These are phyloP conservation scores for Chloroclysta siterata DNA, from an alignment of 2,888 invertebrate species.

Conservation along the genomic window DNA sequence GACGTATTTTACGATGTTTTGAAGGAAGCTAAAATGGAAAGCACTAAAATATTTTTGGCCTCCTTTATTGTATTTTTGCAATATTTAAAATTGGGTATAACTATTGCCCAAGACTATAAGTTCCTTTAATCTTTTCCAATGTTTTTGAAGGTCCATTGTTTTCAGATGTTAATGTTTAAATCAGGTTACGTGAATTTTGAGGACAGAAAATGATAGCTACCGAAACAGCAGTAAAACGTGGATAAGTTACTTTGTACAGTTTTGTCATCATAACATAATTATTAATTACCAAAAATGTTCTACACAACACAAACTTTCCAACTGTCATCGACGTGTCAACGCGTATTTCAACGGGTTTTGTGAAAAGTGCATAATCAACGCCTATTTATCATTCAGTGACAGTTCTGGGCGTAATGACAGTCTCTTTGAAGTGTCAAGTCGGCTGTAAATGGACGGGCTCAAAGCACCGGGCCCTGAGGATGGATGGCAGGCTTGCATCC, in stretches of 20 bases:
- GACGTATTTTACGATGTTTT: slow-evolving; percentile 38
- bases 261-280: too few species aligned
- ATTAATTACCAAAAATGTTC: background rate
- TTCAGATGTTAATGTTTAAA: too few species aligned
- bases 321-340: slow-evolving; percentile 43
- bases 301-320: slow-evolving; percentile 7
- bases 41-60: slow-evolving; percentile 39
- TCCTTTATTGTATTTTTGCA: background rate
- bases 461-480: slow-evolving; percentile 36
- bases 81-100: background rate
- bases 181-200: too few species aligned
- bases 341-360: slow-evolving; percentile 62
- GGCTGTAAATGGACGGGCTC: slow-evolving; percentile 65
- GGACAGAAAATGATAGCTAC: too few species aligned
- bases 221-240: too few species aligned
- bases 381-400: slow-evolving; percentile 73
- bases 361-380: slow-evolving; percentile 62
- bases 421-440: slow-evolving; percentile 71
- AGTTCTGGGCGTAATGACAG: slow-evolving; percentile 59
- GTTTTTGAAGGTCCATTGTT: too few species aligned
- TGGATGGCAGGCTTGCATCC: slow-evolving; percentile 29
- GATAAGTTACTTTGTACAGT: too few species aligned
- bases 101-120: too few species aligned
- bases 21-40: slow-evolving; percentile 36
- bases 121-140: too few species aligned